phyloP scores from a whole-genome alignment of 2,888 invertebrate genomes.

The Drymonia ruficornis region DNA sequence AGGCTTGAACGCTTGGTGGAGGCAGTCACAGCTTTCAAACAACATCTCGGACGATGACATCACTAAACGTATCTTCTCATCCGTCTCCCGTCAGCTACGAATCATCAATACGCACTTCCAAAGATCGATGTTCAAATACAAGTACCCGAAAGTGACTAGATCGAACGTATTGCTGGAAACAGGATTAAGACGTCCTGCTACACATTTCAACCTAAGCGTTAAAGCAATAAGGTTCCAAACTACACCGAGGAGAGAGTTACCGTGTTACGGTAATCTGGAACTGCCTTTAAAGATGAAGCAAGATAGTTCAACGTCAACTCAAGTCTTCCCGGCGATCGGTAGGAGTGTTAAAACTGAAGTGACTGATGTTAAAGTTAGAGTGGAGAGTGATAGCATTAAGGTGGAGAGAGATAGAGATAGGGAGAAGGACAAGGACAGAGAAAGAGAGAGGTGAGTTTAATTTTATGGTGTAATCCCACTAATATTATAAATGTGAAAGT shows the following conservation, averaged over 20 bases:
- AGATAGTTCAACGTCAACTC: constrained; percentile 53
- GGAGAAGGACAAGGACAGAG: constrained; percentile 51
- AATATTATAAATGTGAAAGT: too few species aligned
- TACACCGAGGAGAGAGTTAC: constrained; percentile 68
- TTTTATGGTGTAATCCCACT: neutral
- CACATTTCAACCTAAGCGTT: constrained; percentile 64
- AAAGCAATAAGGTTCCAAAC: constrained; percentile 74
- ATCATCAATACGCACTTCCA: constrained; percentile 77
- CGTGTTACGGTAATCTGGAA: constrained; percentile 79
- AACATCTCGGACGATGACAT: constrained; percentile 63
- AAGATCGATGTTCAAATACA: constrained; percentile 70
- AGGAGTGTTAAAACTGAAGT: constrained; percentile 55
- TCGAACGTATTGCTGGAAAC: constrained; percentile 74
- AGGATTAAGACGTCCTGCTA: constrained; percentile 57
- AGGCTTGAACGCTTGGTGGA: constrained; percentile 66
- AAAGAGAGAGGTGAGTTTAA: constrained; percentile 43
- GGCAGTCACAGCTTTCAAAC: constrained; percentile 61
- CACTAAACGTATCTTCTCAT: constrained; percentile 69
- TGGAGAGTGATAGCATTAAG: constrained; percentile 57
- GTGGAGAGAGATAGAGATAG: constrained; percentile 56
- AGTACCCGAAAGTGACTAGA: constrained; percentile 74
- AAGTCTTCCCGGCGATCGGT: constrained; percentile 60
- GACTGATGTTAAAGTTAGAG: constrained; percentile 56
- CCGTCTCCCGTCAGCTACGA: constrained; percentile 70
- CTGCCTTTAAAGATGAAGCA: constrained; percentile 75